Evolutionary conservation across 2,797 vertebrate genomes (phyloP).

Genomic region (Micromesistius poutassou): DNA sequence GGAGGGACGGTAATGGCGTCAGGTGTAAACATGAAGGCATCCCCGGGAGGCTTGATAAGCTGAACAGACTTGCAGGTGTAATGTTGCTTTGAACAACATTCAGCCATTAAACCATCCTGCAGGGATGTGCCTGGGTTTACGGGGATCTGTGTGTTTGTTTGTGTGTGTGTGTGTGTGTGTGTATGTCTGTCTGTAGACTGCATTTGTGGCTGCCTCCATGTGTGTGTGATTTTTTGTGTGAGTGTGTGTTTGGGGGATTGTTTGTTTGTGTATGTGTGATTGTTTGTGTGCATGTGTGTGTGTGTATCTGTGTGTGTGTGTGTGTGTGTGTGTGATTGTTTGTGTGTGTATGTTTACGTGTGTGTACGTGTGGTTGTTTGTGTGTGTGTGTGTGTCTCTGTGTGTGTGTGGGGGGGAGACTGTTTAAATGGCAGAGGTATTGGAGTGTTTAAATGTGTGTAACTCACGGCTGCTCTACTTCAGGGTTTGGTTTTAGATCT

Average conservation of each 20-base stretch:
- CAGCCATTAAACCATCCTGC: background rate
- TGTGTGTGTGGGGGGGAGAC: too few relatives aligned
- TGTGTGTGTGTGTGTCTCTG: too few relatives aligned
- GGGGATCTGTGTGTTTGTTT: background rate
- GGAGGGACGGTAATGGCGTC: too few relatives aligned
- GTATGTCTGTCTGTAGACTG: background rate
- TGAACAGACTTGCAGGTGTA: background rate
- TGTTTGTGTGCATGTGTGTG: too few relatives aligned
- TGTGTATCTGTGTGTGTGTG: background rate
- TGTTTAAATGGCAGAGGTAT: too few relatives aligned
- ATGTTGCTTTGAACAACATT: background rate
- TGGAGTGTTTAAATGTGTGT: too few relatives aligned
- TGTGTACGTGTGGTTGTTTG: too few relatives aligned
- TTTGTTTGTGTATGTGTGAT: too few relatives aligned
- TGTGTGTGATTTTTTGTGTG: conserved; percentile 3
- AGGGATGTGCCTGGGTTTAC: background rate
- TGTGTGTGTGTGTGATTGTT: too few relatives aligned
- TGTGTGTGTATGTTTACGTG: background rate
- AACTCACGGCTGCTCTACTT: too few relatives aligned
- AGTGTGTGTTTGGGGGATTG: too few relatives aligned
- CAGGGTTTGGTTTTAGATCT: background rate
- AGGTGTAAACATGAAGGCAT: background rate
- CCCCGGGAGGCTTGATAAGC: background rate
- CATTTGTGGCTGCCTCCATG: background rate
- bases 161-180: too few relatives aligned